These are phyloP conservation scores for Muscina levida DNA, from an alignment of 2,888 invertebrate genomes.

Conservation along the genomic window DNA sequence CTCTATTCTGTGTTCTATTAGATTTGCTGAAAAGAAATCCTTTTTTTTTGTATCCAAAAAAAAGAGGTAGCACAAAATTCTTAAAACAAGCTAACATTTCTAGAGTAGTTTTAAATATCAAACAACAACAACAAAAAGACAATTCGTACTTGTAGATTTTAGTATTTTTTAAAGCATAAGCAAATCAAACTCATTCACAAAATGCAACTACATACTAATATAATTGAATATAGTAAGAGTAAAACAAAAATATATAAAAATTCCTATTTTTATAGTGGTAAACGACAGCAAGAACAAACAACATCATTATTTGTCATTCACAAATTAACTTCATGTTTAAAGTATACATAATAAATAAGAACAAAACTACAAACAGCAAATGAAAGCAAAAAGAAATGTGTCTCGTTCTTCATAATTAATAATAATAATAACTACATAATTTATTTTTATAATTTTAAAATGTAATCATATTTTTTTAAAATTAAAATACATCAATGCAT, in stretches of 20 bases:
- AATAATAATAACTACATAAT: constrained; percentile 49
- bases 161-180: constrained; percentile 50
- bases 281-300: background rate
- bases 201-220: constrained; percentile 19
- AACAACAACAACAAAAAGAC: constrained; percentile 53
- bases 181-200: constrained; percentile 38
- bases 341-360: constrained; percentile 30
- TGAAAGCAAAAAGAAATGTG: constrained; percentile 32
- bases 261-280: constrained; percentile 63
- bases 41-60: too few relatives aligned
- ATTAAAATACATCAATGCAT: constrained; percentile 54
- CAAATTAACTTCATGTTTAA: constrained; percentile 46
- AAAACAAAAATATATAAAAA: constrained; percentile 27
- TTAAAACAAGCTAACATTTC: constrained; percentile 13
- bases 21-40: constrained; percentile 27
- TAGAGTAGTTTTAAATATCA: constrained; percentile 49
- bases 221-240: constrained; percentile 41
- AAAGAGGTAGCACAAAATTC: constrained; percentile 54
- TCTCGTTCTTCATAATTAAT: constrained; percentile 41
- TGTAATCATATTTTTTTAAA: constrained; percentile 57
- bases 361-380: constrained; percentile 38
- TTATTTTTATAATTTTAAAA: constrained; percentile 62
- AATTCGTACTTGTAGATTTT: constrained; percentile 52
- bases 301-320: constrained; percentile 47
- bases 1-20: constrained; percentile 19